A percentile compares a stretch with the other conserved stretches of the same genome.
These are phyloP conservation scores for Rhingia rostrata DNA, from an alignment of 2,888 invertebrate species.

Conservation along the genomic window DNA sequence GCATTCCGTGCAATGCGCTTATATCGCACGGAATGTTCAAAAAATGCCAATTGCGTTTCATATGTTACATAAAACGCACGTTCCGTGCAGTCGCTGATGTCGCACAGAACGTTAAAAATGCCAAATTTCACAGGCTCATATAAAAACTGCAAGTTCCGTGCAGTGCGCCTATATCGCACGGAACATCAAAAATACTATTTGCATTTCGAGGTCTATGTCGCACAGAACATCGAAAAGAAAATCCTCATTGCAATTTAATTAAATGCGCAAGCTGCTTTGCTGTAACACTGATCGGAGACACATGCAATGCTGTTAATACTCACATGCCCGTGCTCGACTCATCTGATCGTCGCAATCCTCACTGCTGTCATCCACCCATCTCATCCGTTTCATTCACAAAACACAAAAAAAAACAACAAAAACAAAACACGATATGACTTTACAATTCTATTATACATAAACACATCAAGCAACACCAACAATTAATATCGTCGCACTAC, in stretches of 20 bases:
- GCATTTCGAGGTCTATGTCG: background rate
- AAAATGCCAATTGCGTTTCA: background rate
- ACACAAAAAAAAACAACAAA: no score
- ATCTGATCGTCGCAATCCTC: background rate
- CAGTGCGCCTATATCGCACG: background rate
- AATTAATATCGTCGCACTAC: no score
- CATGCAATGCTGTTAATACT: background rate
- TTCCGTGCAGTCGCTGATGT: background rate
- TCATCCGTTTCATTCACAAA: background rate
- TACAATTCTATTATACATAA: no score
- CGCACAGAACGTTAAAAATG: background rate
- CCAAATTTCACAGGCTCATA: background rate
- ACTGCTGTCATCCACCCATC: background rate
- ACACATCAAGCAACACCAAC: no score
- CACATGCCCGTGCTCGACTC: background rate
- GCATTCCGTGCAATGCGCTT: conserved; percentile 1
- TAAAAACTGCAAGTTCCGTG: background rate
- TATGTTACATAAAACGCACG: background rate
- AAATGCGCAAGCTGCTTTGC: background rate
- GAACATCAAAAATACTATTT: background rate
- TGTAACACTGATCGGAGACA: background rate
- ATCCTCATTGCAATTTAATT: background rate
- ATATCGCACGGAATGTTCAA: background rate
- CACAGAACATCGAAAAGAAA: conserved; percentile 1
- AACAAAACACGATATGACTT: no score